A percentile compares a stretch with the other conserved stretches of the same genome.
Conservation (phyloP, 2,888 invertebrate species). For the Marronus borbonicus region DNA sequence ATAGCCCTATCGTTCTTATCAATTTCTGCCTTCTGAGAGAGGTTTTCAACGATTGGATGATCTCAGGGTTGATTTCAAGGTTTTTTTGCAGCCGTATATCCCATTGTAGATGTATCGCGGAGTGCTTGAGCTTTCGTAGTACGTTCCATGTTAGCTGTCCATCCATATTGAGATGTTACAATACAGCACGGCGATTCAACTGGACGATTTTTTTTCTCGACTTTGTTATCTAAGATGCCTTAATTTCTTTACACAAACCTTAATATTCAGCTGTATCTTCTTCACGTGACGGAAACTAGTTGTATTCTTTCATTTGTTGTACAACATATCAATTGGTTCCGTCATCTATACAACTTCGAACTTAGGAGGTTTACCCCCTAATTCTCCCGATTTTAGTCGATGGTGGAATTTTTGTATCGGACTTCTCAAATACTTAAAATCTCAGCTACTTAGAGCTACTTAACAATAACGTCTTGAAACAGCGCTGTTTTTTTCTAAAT, state of each 20-base stretch:
- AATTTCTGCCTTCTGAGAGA: constrained; percentile 92
- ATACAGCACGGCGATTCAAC: constrained; percentile 99
- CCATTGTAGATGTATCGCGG: constrained; percentile 98
- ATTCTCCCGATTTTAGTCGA: too few relatives aligned
- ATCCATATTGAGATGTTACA: constrained; percentile 98
- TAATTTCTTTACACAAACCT: constrained; percentile 90
- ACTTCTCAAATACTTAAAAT: too few relatives aligned
- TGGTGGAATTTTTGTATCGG: too few relatives aligned
- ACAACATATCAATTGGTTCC: constrained; percentile 99
- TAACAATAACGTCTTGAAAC: too few relatives aligned
- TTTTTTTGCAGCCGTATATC: constrained; percentile 99
- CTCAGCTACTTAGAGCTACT: too few relatives aligned
- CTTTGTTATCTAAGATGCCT: constrained; percentile 97
- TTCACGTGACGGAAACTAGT: constrained; percentile 95
- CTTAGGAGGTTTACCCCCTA: too few relatives aligned
- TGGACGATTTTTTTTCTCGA: constrained; percentile 97
- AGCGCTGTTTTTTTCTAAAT: too few relatives aligned
- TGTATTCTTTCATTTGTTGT: constrained; percentile 98
- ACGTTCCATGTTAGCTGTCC: constrained; percentile 99
- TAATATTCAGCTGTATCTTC: constrained; percentile 88
- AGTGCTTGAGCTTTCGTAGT: constrained; percentile 99
- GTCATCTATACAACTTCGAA: constrained; percentile 99
- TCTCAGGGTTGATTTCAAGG: constrained; percentile 96
- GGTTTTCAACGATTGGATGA: constrained; percentile 93
- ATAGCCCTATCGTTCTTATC: constrained; percentile 99